These are phyloP conservation scores for Clarias macrocephalus DNA, from an alignment of 2,113 vertebrate genomes.

Conservation along the genomic window DNA sequence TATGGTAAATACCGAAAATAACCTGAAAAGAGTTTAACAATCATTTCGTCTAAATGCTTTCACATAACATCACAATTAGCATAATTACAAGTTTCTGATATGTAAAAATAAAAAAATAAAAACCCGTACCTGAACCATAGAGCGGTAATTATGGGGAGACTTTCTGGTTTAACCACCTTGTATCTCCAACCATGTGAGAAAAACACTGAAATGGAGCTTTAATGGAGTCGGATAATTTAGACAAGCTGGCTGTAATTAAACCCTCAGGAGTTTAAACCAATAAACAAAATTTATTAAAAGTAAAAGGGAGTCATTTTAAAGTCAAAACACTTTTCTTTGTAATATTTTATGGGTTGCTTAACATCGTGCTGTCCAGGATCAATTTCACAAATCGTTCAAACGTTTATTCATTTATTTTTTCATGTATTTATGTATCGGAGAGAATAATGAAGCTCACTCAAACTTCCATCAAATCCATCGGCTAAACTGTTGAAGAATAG, in stretches of 20 bases:
- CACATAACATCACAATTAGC: slow-evolving; percentile 1
- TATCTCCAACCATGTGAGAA: slow-evolving; percentile 20
- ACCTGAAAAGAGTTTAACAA: neutral
- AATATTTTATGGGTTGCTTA: neutral
- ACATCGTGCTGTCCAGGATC: neutral
- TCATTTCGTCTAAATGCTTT: neutral
- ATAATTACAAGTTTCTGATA: slow-evolving; percentile 5
- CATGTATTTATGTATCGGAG: neutral
- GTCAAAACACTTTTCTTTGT: neutral
- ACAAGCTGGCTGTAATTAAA: slow-evolving; percentile 24
- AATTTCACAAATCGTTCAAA: neutral
- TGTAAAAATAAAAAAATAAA: neutral
- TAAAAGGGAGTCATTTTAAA: neutral
- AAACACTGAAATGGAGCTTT: neutral
- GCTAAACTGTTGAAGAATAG: neutral
- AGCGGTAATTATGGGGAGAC: neutral
- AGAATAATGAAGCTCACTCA: neutral
- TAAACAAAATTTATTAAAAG: neutral
- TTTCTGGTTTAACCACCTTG: neutral
- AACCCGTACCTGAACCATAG: neutral
- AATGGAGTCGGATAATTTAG: slow-evolving; percentile 13
- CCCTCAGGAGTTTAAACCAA: neutral
- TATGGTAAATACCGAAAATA: neutral
- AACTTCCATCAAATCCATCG: neutral
- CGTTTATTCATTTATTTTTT: neutral